A percentile compares a stretch with the other conserved stretches of the same genome.
Evolutionary conservation across 1,140 invertebrate species (phyloP).

Genomic region (Trachymyrmex cornetzi): DNA sequence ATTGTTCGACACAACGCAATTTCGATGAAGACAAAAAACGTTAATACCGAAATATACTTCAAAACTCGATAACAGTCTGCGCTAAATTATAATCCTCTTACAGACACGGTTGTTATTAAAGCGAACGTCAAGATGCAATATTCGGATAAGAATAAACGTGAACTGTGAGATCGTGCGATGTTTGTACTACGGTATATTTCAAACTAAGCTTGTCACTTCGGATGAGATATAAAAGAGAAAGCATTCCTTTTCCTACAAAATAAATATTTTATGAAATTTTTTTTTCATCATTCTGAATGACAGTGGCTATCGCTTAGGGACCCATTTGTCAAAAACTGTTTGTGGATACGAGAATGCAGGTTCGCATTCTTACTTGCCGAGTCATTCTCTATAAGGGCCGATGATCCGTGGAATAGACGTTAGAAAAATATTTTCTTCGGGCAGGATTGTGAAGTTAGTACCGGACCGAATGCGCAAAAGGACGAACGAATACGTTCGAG

Average conservation of each 20-base stretch:
- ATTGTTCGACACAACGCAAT: neutral
- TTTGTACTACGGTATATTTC: neutral
- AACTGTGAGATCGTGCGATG: neutral
- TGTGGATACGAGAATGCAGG: constrained; percentile 59
- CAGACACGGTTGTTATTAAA: constrained; percentile 6
- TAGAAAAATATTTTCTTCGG: constrained; percentile 65
- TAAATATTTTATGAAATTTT: constrained; percentile 31
- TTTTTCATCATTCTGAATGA: constrained; percentile 41
- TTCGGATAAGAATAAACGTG: constrained; percentile 15
- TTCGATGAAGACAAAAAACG: constrained; percentile 3
- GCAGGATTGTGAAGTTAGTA: constrained; percentile 24
- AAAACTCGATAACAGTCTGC: neutral
- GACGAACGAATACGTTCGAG: neutral
- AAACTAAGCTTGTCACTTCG: neutral
- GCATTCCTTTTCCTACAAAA: constrained; percentile 8
- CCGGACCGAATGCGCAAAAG: constrained; percentile 31
- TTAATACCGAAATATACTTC: constrained; percentile 36
- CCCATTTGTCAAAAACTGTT: constrained; percentile 78
- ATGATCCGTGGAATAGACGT: constrained; percentile 47
- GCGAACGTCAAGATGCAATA: constrained; percentile 12
- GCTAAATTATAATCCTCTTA: constrained; percentile 23
- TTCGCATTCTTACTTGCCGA: constrained; percentile 62
- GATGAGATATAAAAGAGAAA: constrained; percentile 22
- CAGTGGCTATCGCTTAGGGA: constrained; percentile 63
- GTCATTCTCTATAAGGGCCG: constrained; percentile 70